A percentile compares a stretch with the other conserved stretches of the same genome.
phyloP scores from a whole-genome alignment of 2,888 invertebrate species.

The Caenorhabditis doughertyi region DNA sequence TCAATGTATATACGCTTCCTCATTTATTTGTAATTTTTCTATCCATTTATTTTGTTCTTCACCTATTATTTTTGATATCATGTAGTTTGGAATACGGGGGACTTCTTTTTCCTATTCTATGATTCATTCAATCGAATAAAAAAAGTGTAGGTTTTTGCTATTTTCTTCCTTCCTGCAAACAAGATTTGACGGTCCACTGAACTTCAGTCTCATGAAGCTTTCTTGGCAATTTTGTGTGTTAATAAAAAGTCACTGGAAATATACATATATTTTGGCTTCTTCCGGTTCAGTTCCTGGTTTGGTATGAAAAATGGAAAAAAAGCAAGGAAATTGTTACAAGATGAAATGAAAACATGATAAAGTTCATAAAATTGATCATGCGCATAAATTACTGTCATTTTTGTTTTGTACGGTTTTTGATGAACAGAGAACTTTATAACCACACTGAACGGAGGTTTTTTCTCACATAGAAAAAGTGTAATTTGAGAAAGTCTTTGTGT shows the following conservation, averaged over 20 bases:
- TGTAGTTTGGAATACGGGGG: constrained; percentile 34
- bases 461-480: too few relatives aligned
- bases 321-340: not conserved
- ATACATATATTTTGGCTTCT: not conserved
- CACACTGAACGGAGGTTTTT: too few relatives aligned
- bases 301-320: not conserved
- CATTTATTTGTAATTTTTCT: not conserved
- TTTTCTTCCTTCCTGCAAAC: not conserved
- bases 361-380: constrained; percentile 19
- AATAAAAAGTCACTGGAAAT: constrained; percentile 6
- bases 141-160: constrained; percentile 14
- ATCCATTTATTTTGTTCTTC: not conserved
- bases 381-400: constrained; percentile 17
- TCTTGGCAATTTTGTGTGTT: too few relatives aligned
- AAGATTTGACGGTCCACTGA: constrained; percentile 38
- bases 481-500: not conserved
- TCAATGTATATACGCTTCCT: not conserved
- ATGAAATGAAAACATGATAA: not conserved
- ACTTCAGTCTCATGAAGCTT: constrained; percentile 21
- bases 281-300: not conserved
- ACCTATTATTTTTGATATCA: constrained; percentile 33
- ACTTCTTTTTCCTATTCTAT: not conserved
- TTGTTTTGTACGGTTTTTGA: not conserved
- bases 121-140: constrained; percentile 20
- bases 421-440: not conserved